Evolutionary conservation across 2,888 invertebrate species (phyloP).

Genomic region (Galeruca laticollis): DNA sequence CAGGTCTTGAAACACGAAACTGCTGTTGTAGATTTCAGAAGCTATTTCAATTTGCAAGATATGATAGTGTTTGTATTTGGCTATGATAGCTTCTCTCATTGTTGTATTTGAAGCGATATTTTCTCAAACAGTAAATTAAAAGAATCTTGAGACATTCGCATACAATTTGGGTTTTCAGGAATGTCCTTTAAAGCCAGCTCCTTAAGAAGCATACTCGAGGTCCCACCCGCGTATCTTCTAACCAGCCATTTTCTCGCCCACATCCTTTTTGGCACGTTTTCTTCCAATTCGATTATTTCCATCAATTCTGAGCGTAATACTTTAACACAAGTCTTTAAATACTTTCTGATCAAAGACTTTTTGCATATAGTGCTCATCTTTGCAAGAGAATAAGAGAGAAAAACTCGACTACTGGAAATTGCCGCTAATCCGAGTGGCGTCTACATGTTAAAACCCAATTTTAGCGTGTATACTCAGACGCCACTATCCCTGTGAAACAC

Average conservation of each 20-base stretch:
- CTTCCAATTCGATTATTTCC: background rate
- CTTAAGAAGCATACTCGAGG: constrained; percentile 11
- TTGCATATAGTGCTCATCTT: background rate
- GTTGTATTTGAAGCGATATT: background rate
- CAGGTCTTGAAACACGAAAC: no score
- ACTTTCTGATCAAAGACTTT: background rate
- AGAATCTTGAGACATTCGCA: constrained; percentile 18
- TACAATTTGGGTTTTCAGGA: constrained; percentile 16
- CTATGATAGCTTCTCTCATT: background rate
- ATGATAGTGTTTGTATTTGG: no score
- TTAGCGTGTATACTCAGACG: no score
- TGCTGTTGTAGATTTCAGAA: no score
- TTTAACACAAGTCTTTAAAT: background rate
- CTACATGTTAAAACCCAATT: no score
- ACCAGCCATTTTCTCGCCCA: constrained; percentile 23
- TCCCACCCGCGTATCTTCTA: constrained; percentile 7
- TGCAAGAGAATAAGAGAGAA: no score
- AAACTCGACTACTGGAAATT: no score
- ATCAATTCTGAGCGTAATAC: background rate
- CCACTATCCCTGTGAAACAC: no score
- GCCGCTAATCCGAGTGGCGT: no score
- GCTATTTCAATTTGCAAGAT: no score
- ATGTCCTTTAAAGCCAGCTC: constrained; percentile 24
- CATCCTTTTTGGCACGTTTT: background rate
- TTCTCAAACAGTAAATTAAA: constrained; percentile 19